Evolutionary conservation across 2,113 vertebrate genomes (phyloP), one percentile per base, ranked within the genome.

Genomic region (Plectropomus leopardus): DNA sequence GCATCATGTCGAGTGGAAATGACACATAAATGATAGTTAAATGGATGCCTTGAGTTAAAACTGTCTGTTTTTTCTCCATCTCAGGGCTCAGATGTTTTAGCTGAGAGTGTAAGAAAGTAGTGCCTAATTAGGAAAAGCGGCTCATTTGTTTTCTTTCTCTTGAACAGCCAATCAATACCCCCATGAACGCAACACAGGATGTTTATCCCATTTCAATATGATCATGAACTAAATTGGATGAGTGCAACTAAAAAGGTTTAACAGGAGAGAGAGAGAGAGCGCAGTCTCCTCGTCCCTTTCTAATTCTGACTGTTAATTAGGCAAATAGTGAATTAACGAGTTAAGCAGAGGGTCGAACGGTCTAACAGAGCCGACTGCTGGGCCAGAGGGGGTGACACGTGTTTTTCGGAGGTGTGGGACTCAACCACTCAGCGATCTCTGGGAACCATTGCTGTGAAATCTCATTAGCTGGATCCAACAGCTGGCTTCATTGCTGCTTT

Each of bases 391-490:
- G 74, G 10, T 0, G 10, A 30, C 36, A 17, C 3, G 8, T 78
- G 55, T 50, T 51, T 50, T 51, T 28, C 51, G 1, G 19, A 74
- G 76, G 50, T 57, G 7, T 40, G 71, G 42, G 77, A 58, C 63
- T 51, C 9, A 80, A 42, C 26, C 19, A 5, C 42, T 66, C 54
- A 3, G 24, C 32, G 70, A 42, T 65, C 61, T 55, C 34, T 58
- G 42, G 58, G 57, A 77, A 59, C 53, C 21, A 48, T 45, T 58
- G 30, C 64, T 77, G 65, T 75, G 67, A 73, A 82, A 79, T 84
- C 58, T 83, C 69, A 88, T 82, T 88, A 88, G 83, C 23, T 55
- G 48, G 40, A 60, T 83, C 55, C 70, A 70, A 58, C 61, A 60
- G 76, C 75, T 80, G 47, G 26, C 36, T 84, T 80, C 72, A 73